A percentile compares a stretch with the other conserved stretches of the same genome.
These are phyloP conservation scores for Aphidius ervi DNA, from an alignment of 1,140 invertebrate species.

Conservation along the genomic window DNA sequence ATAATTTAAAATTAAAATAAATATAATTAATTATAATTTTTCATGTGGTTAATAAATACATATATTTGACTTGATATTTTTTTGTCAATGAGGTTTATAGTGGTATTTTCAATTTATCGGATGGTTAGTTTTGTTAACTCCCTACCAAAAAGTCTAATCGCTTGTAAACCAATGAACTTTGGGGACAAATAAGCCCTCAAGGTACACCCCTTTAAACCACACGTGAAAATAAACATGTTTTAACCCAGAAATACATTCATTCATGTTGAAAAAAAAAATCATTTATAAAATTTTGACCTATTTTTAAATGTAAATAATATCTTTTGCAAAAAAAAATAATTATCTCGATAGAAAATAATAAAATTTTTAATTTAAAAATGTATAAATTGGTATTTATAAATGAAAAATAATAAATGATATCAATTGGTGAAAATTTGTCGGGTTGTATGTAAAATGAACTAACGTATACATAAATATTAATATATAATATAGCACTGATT, in stretches of 20 bases:
- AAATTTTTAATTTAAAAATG: no score
- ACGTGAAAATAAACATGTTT: constrained; percentile 3
- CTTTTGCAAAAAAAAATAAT: no score
- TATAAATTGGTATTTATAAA: no score
- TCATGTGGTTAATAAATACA: no score
- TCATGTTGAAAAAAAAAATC: background rate
- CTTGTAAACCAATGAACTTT: constrained; percentile 17
- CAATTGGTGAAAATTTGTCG: no score
- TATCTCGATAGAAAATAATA: no score
- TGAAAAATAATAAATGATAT: no score
- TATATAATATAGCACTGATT: constrained; percentile 39
- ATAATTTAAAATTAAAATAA: no score
- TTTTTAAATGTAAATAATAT: no score
- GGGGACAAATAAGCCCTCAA: constrained; percentile 1
- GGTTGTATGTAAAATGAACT: background rate
- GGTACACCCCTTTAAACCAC: constrained; percentile 13
- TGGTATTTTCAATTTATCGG: constrained; percentile 11
- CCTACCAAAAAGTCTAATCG: constrained; percentile 21
- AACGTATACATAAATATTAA: constrained; percentile 37
- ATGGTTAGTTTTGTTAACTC: constrained; percentile 10
- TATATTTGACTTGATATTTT: background rate
- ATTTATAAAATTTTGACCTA: no score
- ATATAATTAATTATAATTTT: no score
- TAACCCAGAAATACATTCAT: constrained; percentile 10
- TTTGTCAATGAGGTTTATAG: constrained; percentile 2